Evolutionary conservation across 2,113 vertebrate genomes (phyloP).

Genomic region (Podocnemis expansa): DNA sequence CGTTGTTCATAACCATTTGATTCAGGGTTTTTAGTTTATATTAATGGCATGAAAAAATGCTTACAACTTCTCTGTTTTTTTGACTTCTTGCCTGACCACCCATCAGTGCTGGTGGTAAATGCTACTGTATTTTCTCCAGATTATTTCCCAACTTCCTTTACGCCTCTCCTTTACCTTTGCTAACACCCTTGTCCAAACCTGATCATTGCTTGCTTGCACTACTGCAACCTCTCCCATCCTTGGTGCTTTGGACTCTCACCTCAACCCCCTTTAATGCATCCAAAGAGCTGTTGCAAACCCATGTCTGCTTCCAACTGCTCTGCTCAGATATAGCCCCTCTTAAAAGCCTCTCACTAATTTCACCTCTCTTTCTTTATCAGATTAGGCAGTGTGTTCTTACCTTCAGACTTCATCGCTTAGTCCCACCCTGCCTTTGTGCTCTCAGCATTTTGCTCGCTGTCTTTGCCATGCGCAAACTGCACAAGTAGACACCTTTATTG

Average conservation of each 20-base stretch:
- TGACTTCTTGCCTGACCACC: constrained; percentile 21
- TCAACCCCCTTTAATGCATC: constrained; percentile 12
- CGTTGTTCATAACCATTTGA: constrained; percentile 66
- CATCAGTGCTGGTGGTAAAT: constrained; percentile 43
- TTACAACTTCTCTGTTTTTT: constrained; percentile 35
- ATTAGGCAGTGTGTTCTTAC: background rate
- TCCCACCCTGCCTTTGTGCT: background rate
- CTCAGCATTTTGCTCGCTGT: background rate
- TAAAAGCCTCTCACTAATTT: background rate
- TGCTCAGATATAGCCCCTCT: background rate
- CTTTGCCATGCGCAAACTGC: background rate
- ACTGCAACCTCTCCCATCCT: background rate
- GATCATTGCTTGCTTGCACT: constrained; percentile 25
- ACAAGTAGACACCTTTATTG: background rate
- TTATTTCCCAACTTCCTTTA: constrained; percentile 17
- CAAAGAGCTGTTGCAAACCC: background rate
- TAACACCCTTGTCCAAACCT: constrained; percentile 22
- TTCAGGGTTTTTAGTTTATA: constrained; percentile 49
- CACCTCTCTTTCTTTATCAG: background rate
- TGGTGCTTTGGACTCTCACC: constrained; percentile 4
- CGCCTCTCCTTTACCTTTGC: constrained; percentile 9
- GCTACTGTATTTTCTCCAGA: constrained; percentile 20
- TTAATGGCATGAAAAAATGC: constrained; percentile 45
- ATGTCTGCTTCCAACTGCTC: background rate
- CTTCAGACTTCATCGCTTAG: background rate